These are phyloP conservation scores for Cryptophagus acutangulus DNA, from an alignment of 2,888 invertebrate genomes.

Conservation along the genomic window DNA sequence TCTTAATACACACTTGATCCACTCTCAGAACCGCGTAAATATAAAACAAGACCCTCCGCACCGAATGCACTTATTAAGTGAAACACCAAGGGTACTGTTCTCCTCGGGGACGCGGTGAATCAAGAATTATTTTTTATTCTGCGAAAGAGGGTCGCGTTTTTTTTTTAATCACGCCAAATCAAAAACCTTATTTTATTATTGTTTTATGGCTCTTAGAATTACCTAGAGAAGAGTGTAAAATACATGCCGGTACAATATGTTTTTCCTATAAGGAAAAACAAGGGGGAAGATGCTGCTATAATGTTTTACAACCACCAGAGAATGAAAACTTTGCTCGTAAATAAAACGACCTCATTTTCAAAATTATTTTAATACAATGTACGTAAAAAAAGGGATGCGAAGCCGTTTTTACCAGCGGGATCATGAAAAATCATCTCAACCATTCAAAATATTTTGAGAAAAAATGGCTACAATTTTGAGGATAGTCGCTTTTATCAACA, in stretches of 20 bases:
- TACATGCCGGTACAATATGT: slow-evolving; percentile 22
- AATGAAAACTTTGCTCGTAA: slow-evolving; percentile 33
- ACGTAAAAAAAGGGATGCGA: too few species aligned
- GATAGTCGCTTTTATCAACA: too few species aligned
- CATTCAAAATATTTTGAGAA: too few species aligned
- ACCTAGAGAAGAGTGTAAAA: slow-evolving; percentile 28
- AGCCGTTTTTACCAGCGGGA: too few species aligned
- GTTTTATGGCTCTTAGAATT: slow-evolving; percentile 40
- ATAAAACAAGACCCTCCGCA: slow-evolving; percentile 27
- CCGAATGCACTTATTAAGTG: slow-evolving; percentile 43
- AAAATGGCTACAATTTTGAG: too few species aligned
- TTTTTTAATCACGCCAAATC: slow-evolving; percentile 49
- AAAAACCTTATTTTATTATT: slow-evolving; percentile 44
- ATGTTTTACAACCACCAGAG: slow-evolving; percentile 27
- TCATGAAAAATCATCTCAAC: too few species aligned
- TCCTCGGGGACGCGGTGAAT: slow-evolving; percentile 38
- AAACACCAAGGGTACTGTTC: slow-evolving; percentile 35
- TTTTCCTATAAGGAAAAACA: slow-evolving; percentile 17
- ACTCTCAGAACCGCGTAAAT: slow-evolving; percentile 34
- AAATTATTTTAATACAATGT: slow-evolving; percentile 28
- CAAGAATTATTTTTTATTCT: slow-evolving; percentile 44
- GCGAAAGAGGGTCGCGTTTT: slow-evolving; percentile 18
- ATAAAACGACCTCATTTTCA: slow-evolving; percentile 31
- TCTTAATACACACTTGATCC: slow-evolving; percentile 46
- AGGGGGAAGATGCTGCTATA: slow-evolving; percentile 26